These are phyloP conservation scores for Pipa parva DNA, from an alignment of 2,113 vertebrate species.

Conservation along the genomic window DNA sequence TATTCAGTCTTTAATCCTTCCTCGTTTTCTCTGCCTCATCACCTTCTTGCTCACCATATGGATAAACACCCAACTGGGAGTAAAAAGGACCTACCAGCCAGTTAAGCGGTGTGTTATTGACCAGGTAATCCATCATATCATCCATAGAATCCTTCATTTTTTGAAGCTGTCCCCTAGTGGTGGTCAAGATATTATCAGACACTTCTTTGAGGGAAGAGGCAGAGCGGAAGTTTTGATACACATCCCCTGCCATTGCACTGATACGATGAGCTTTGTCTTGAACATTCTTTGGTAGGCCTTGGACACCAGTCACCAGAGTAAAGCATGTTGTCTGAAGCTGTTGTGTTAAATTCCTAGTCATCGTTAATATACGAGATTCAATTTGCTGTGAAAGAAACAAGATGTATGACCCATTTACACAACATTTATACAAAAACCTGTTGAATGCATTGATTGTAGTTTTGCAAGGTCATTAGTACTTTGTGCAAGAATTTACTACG, in stretches of 20 bases:
- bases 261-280: conserved; percentile 66
- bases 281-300: conserved; percentile 76
- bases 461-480: too few relatives aligned
- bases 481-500: too few relatives aligned
- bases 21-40: conserved; percentile 47
- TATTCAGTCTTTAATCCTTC: conserved; percentile 44
- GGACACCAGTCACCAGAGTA: conserved; percentile 69
- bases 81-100: conserved; percentile 79
- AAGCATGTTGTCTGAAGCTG: conserved; percentile 74
- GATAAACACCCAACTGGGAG: conserved; percentile 52
- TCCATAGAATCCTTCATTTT: conserved; percentile 66
- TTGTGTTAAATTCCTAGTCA: conserved; percentile 70
- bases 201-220: conserved; percentile 65
- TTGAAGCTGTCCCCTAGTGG: conserved; percentile 73
- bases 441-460: too few relatives aligned
- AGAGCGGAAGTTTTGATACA: conserved; percentile 61
- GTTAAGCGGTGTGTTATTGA: conserved; percentile 87
- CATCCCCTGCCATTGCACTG: conserved; percentile 64
- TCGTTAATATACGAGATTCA: conserved; percentile 77
- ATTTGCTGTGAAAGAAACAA: conserved; percentile 63
- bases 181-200: conserved; percentile 66
- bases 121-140: conserved; percentile 74
- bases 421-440: too few relatives aligned
- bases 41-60: conserved; percentile 52
- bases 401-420: not conserved